Evolutionary conservation across 2,113 vertebrate species (phyloP), one percentile per base, ranked within the genome.

Genomic region (Phoenicopterus ruber): DNA sequence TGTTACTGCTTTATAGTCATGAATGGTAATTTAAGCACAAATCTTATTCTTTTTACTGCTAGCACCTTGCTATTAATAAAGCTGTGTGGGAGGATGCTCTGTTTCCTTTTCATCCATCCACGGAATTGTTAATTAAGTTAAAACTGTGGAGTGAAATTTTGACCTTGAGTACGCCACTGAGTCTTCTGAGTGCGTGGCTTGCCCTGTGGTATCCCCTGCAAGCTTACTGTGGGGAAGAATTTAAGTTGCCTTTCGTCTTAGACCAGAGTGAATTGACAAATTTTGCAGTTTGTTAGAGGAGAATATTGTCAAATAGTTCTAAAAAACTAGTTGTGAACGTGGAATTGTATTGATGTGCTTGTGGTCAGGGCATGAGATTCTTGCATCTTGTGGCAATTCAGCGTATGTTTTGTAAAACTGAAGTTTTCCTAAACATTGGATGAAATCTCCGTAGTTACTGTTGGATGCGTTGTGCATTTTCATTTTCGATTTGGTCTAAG

Each of bases 51-150:
- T 61, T 59, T 63, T 62, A 29, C 77, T 94, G 86, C 88, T 72
- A 49, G 40, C 89, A 91, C 86, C 95, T 93, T 91, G 54, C 91
- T 92, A 76, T 86, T 92, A 95, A 82, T 95, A 90, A 86, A 65
- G 36, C 77, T 54, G 15, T 66, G 91, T 79, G 81, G 81, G 94
- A 94, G 54, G 70, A 79, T 91, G 77, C 73, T 84, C 38, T 14
- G 54, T 80, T 94, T 71, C 82, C 80, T 88, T 92, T 86, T 81
- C 69, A 76, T 79, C 88, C 83, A 49, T 86, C 69, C 57, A 44
- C 80, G 25, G 80, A n/a, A 72, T 9, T 83, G 58, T 58, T 86
- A 81, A 79, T 87, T 57, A 55, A 82, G 49, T 82, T 93, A 72
- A 93, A 85, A 80, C 38, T 87, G 47, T 16, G 3, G 81, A 47